Evolutionary conservation across 2,113 vertebrate genomes (phyloP).

Genomic region (Indicator indicator): DNA sequence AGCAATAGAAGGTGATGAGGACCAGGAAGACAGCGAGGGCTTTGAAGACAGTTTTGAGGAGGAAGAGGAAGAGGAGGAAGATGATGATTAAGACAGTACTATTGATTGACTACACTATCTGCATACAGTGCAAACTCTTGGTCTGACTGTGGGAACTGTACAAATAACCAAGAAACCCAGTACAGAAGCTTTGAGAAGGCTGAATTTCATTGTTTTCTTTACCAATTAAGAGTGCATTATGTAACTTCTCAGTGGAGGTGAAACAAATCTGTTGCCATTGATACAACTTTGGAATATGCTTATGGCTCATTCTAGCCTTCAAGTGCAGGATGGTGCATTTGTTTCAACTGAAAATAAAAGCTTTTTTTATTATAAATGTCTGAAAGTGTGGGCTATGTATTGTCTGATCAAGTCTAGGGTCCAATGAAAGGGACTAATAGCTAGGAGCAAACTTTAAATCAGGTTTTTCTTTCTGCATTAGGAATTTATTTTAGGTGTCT

Average conservation of each 20-base stretch:
- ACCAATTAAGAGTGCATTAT: conserved; percentile 75
- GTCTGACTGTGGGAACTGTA: conserved; percentile 74
- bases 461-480: conserved; percentile 34
- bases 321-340: conserved; percentile 73
- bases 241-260: conserved; percentile 68
- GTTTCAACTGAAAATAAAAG: conserved; percentile 79
- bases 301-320: conserved; percentile 70
- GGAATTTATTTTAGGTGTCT: conserved; percentile 69
- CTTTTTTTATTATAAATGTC: conserved; percentile 80
- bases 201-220: conserved; percentile 73
- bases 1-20: conserved; percentile 96
- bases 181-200: conserved; percentile 68
- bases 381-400: conserved; percentile 78
- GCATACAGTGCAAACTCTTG: conserved; percentile 69
- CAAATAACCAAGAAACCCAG: conserved; percentile 70
- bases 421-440: conserved; percentile 70
- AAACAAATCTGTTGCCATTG: conserved; percentile 64
- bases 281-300: conserved; percentile 67
- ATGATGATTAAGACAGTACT: conserved; percentile 70
- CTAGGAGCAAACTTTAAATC: conserved; percentile 60
- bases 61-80: conserved; percentile 91
- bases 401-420: conserved; percentile 75
- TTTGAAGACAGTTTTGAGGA: conserved; percentile 98
- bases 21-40: conserved; percentile 98
- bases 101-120: conserved; percentile 56